Conservation (phyloP, 2,113 vertebrate species). For the Gobiocypris rarus region DNA sequence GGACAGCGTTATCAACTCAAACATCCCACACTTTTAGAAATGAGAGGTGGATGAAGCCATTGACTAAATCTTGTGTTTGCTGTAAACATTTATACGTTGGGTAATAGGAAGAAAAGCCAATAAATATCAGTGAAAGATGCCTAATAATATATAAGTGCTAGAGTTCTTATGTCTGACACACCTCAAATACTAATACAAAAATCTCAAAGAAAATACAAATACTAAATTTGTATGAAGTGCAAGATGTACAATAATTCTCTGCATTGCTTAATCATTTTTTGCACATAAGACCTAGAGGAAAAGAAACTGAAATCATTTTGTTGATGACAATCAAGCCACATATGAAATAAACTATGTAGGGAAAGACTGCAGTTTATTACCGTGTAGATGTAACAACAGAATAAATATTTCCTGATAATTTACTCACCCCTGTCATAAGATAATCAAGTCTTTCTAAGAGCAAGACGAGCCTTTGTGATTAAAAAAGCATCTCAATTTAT, state of each 20-base stretch:
- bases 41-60: background rate
- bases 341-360: background rate
- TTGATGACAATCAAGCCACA: too few species aligned
- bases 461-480: too few species aligned
- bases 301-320: background rate
- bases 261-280: background rate
- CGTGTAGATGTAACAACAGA: too few species aligned
- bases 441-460: too few species aligned
- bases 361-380: background rate
- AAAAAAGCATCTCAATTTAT: too few species aligned
- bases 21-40: background rate
- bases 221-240: background rate
- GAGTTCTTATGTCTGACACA: background rate
- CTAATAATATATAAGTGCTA: background rate
- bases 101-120: background rate
- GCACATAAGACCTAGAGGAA: background rate
- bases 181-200: too few species aligned
- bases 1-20: conserved; percentile 10
- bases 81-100: background rate
- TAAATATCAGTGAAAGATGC: background rate
- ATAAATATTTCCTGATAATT: too few species aligned
- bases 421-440: too few species aligned
- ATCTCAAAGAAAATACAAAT: too few species aligned
- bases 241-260: background rate
- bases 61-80: background rate